Conservation (phyloP, 2,113 vertebrate species). For the Psittacus erithacus region DNA sequence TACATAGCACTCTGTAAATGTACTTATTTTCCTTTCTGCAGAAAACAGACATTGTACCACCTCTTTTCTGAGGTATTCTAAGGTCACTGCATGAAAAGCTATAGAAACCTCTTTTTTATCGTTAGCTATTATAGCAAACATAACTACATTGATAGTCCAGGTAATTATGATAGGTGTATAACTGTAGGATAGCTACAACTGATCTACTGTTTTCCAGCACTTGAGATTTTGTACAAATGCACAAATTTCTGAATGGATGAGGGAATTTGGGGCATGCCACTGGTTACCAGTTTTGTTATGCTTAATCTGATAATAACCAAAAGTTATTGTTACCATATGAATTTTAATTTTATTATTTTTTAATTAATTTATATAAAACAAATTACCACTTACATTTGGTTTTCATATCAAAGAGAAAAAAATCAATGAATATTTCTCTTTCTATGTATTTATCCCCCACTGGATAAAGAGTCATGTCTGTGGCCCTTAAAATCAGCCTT, state of each 20-base stretch:
- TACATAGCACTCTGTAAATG: background rate
- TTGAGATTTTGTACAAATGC: background rate
- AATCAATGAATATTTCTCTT: background rate
- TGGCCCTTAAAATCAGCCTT: background rate
- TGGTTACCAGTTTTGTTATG: background rate
- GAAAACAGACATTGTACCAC: background rate
- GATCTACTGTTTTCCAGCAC: background rate
- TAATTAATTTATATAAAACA: background rate
- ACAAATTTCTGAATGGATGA: background rate
- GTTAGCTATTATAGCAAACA: background rate
- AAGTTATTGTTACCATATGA: background rate
- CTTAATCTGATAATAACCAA: background rate
- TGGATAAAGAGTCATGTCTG: background rate
- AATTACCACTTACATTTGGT: background rate
- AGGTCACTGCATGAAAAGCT: background rate
- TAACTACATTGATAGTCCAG: background rate
- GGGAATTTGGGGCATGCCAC: background rate
- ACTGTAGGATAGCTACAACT: background rate
- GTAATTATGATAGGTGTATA: background rate
- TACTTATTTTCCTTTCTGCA: background rate
- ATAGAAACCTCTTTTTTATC: background rate
- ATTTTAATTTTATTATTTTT: too few species aligned
- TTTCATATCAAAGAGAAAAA: background rate
- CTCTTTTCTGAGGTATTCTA: background rate
- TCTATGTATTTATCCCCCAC: background rate